Evolutionary conservation across 2,888 invertebrate species (phyloP).

Genomic region (Lasius platythorax): DNA sequence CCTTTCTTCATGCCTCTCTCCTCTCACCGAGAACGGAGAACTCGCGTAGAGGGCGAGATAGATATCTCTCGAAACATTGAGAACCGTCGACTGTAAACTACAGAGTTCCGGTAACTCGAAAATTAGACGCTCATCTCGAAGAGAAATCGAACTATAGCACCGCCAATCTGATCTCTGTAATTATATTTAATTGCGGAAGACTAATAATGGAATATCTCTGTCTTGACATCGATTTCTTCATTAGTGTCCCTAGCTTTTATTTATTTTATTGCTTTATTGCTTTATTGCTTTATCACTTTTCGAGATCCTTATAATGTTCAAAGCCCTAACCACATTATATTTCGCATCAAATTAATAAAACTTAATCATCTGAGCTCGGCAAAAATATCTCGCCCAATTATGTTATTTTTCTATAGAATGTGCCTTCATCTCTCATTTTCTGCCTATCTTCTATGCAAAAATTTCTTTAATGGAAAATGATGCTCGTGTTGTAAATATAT

Average conservation of each 20-base stretch:
- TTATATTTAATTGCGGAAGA: slow-evolving; percentile 75
- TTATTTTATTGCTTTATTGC: background rate
- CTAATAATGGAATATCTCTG: slow-evolving; percentile 49
- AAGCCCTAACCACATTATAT: slow-evolving; percentile 55
- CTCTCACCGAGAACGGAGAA: slow-evolving; percentile 48
- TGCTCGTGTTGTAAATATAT: background rate
- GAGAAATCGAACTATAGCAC: slow-evolving; percentile 62
- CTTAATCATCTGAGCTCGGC: slow-evolving; percentile 68
- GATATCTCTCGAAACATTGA: slow-evolving; percentile 75
- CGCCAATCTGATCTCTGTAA: slow-evolving; percentile 59
- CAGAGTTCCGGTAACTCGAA: slow-evolving; percentile 23
- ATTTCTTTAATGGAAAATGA: slow-evolving; percentile 12
- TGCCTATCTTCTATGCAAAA: slow-evolving; percentile 12
- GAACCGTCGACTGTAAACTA: slow-evolving; percentile 61
- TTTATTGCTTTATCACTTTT: slow-evolving; percentile 13
- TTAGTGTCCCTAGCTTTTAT: background rate
- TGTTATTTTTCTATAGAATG: slow-evolving; percentile 69
- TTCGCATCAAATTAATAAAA: slow-evolving; percentile 76
- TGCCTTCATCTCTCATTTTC: slow-evolving; percentile 55
- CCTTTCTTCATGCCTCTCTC: background rate
- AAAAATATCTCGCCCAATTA: slow-evolving; percentile 72
- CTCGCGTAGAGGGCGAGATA: slow-evolving; percentile 51
- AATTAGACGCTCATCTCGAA: slow-evolving; percentile 32
- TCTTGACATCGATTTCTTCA: slow-evolving; percentile 38
- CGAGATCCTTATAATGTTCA: slow-evolving; percentile 59